phyloP scores from a whole-genome alignment of 2,888 invertebrate species.

The Byasa hedistus region DNA sequence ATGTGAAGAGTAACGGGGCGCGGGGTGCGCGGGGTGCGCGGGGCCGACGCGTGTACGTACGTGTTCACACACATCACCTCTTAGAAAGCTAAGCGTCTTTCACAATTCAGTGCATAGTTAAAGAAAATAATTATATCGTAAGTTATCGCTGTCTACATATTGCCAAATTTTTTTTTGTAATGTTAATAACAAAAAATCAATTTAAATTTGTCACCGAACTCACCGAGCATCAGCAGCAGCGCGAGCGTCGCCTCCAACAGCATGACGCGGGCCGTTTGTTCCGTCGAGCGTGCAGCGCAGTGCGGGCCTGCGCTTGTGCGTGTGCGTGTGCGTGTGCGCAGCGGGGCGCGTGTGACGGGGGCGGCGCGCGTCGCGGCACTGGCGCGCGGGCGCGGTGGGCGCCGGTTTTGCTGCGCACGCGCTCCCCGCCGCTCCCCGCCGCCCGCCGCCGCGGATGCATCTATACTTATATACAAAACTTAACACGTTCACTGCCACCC shows the following conservation, averaged over 20 bases:
- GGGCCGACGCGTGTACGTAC: too few relatives aligned
- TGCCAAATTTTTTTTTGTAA: too few relatives aligned
- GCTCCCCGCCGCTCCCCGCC: conserved; percentile 28
- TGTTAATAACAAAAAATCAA: background rate
- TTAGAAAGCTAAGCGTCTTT: too few relatives aligned
- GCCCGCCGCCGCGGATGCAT: too few relatives aligned
- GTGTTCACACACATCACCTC: too few relatives aligned
- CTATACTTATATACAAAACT: too few relatives aligned
- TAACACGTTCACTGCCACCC: too few relatives aligned
- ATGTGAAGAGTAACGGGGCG: too few relatives aligned
- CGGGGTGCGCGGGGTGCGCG: too few relatives aligned
- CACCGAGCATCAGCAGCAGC: conserved; percentile 50
- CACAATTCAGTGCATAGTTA: too few relatives aligned
- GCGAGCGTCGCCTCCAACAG: conserved; percentile 38
- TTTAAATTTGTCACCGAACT: conserved; percentile 35
- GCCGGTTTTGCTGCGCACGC: conserved; percentile 36
- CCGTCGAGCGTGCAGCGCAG: background rate
- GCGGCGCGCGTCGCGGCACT: conserved; percentile 36
- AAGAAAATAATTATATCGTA: too few relatives aligned
- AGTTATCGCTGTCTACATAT: too few relatives aligned
- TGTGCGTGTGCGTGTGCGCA: background rate
- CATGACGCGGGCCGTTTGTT: conserved; percentile 35
- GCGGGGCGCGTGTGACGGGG: conserved; percentile 8
- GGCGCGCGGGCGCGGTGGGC: conserved; percentile 35
- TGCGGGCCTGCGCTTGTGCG: background rate